Percentiles rank a stretch among this genome's conserved stretches.
phyloP scores from a whole-genome alignment of 2,888 invertebrate genomes.

The Epistrophella euchroma region DNA sequence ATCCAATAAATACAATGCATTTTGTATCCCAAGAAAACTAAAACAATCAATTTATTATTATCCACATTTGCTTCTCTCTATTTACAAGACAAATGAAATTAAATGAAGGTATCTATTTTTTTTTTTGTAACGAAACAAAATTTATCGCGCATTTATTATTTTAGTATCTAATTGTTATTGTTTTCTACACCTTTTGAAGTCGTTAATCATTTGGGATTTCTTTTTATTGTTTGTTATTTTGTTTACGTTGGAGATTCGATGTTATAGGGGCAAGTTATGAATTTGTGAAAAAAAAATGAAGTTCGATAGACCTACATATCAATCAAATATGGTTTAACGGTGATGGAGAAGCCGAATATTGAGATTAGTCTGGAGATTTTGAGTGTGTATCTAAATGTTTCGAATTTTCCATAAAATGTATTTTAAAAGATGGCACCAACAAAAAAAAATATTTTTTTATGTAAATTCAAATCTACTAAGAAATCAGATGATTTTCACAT shows the following conservation, averaged over 20 bases:
- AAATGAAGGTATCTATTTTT: constrained; percentile 6
- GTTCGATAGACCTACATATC: not conserved
- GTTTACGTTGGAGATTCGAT: not conserved
- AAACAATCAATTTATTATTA: constrained; percentile 61
- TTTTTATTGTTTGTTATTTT: constrained; percentile 7
- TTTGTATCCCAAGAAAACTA: constrained; percentile 24
- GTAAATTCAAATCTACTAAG: too few species aligned
- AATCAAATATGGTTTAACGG: not conserved
- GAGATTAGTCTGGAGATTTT: not conserved
- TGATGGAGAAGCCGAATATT: not conserved
- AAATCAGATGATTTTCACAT: not conserved
- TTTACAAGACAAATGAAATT: constrained; percentile 28
- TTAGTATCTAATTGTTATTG: constrained; percentile 67
- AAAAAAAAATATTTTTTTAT: too few species aligned
- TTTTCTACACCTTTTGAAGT: constrained; percentile 69
- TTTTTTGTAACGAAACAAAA: constrained; percentile 10
- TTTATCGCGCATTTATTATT: constrained; percentile 53
- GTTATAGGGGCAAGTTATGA: constrained; percentile 4
- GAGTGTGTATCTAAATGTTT: not conserved
- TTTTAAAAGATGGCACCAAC: too few species aligned
- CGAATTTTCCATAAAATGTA: not conserved
- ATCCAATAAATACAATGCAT: constrained; percentile 32
- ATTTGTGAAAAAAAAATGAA: not conserved
- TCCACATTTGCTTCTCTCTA: not conserved
- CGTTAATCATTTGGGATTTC: constrained; percentile 65